Base-by-base conservation (phyloP, 2,113 vertebrate genomes). In the Columba janthina region DNA sequence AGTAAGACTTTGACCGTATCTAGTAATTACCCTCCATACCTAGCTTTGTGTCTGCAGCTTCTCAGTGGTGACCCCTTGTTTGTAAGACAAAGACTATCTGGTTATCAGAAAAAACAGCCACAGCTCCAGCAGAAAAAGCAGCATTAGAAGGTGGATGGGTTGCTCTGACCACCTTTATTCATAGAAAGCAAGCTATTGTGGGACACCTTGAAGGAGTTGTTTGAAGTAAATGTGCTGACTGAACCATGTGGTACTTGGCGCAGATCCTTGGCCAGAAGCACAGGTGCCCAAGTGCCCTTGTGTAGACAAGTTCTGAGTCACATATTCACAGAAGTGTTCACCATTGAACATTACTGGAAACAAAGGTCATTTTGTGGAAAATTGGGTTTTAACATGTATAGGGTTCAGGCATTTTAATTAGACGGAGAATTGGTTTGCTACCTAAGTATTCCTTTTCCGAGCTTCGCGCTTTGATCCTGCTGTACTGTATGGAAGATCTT, bases 361-460 rank as follows among this genome's bases (percentile, higher is more conserved):
- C 16, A 69, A 79, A 85, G 28, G 48, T 60, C 15, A 56, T 82
- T 76, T 70, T 48, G 42, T 36, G 22, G 72, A 56, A 91, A 89
- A 96, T 3, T 15, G 38, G 17, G 10, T 42, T 92, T 88, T 77
- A 96, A 71, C 62, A 44, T 7, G 1, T 42, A 26, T 51, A 77
- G 56, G 25, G 51, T 66, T 94, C 48, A 64, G 71, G 46, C 36
- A 65, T 77, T 80, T 90, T 95, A 70, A 70, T 76, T 85, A 92
- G 29, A 46, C 36, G 56, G 46, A 73, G 36, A 34, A 44, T 48
- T 42, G 15, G 9, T 86, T 84, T 90, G 65, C 40, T 79, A 53
- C 76, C 18, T 34, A 46, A 50, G 29, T 71, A 29, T 36, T 92
- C 89, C 3, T 70, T 77, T 54, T 57, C 57, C 74, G 57, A 81